These are phyloP conservation scores for Ethmia dodecea DNA, from an alignment of 2,888 invertebrate genomes.

Conservation along the genomic window DNA sequence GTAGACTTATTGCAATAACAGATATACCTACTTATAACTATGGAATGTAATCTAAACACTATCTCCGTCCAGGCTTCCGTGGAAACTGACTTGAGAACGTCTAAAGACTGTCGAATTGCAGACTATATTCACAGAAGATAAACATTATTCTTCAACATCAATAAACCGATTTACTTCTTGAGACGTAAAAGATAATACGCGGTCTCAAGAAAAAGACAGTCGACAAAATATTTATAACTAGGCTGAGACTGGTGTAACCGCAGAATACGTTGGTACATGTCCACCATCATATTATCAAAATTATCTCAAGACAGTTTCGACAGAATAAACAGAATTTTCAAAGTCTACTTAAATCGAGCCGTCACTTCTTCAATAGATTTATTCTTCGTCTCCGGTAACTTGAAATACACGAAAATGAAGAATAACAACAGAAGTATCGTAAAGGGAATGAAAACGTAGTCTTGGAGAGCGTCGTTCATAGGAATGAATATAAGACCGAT, in stretches of 20 bases:
- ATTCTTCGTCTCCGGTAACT: conserved; percentile 72
- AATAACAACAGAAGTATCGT: conserved; percentile 62
- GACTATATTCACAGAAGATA: too few species aligned
- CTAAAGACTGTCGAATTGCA: too few species aligned
- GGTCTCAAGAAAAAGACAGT: too few species aligned
- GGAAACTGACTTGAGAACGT: too few species aligned
- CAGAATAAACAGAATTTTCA: too few species aligned
- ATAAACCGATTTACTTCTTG: too few species aligned
- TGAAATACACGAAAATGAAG: conserved; percentile 64
- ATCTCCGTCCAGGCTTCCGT: conserved; percentile 6
- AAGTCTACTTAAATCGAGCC: conserved; percentile 65
- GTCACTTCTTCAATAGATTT: conserved; percentile 71
- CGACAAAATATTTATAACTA: too few species aligned
- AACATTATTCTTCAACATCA: too few species aligned
- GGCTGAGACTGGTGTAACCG: too few species aligned
- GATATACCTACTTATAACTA: conserved; percentile 39
- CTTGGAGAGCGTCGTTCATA: conserved; percentile 48
- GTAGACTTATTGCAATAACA: conserved; percentile 43
- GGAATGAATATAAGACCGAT: conserved; percentile 66
- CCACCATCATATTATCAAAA: background rate
- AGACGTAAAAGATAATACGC: too few species aligned
- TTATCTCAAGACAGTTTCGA: too few species aligned
- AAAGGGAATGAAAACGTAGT: conserved; percentile 67
- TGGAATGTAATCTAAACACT: conserved; percentile 36
- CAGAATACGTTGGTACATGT: too few species aligned